Evolutionary conservation across 2,797 vertebrate genomes (phyloP), one percentile per base, ranked within the genome.

Genomic region (Lepus townsendii): DNA sequence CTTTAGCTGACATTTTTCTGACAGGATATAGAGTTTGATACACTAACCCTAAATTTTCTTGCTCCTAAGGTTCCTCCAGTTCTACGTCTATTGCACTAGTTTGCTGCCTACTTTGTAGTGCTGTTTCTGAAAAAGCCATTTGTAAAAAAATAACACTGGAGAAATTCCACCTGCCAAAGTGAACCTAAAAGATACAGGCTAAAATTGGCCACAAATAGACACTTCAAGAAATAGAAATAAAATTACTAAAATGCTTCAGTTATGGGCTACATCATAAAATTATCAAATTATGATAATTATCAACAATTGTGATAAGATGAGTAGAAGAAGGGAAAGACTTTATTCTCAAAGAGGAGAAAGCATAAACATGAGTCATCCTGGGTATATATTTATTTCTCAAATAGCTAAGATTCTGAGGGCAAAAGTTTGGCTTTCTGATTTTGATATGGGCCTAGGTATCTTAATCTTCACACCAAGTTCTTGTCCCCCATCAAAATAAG

Each of bases 201-300:
- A 57, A 57, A 57, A 57, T 16, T 16, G 54, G 54, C 54, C 54
- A 57, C 54, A 57, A 20, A 57, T 57, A 20, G 19, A 16, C 19
- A 57, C 19, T 83, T 89, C n/a, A 91, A 79, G 19, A 93, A 93
- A 32, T 89, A 83, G 60, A 94, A 95, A 93, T 88, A 66, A 76
- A 89, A 75, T 84, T 68, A 83, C 62, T 91, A n/a, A 72, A 62
- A 76, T 85, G 27, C 66, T 60, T 66, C 10, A 75, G 17, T 93
- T 92, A 79, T 85, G 38, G 20, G 8, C 35, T 80, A 77, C 16
- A 62, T 82, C 52, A 76, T 80, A 83, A 94, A 91, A 78, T 63
- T 50, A 84, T 88, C 47, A 95, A 83, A 30, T 73, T 22, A 54
- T 78, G 77, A 83, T 75, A 20, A 57, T 20, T 57, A 57, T 87